Conservation (phyloP, 2,888 invertebrate species). For the Molorchus minor region DNA sequence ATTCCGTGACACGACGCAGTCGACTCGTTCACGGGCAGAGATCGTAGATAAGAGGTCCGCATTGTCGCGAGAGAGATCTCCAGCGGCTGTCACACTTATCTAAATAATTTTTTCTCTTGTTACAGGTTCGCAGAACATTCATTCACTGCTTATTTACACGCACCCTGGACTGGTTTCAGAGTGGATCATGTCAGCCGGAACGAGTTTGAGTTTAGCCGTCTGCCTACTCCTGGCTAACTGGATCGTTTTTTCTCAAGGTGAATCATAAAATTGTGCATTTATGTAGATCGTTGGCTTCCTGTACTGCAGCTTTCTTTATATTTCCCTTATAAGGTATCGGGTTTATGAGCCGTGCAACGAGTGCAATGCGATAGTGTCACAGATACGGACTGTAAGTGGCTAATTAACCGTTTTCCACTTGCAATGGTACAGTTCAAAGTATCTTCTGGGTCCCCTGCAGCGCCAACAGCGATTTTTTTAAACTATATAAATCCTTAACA, state of each 20-base stretch:
- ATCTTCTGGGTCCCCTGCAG: too few species aligned
- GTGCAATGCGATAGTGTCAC: slow-evolving; percentile 30
- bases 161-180: slow-evolving; percentile 40
- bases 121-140: slow-evolving; percentile 32
- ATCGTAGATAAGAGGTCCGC: neutral
- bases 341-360: slow-evolving; percentile 30
- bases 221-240: slow-evolving; percentile 41
- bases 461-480: too few species aligned
- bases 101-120: slow-evolving; percentile 28
- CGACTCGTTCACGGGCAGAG: neutral
- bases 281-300: slow-evolving; percentile 1
- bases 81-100: neutral
- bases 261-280: slow-evolving; percentile 30
- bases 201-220: slow-evolving; percentile 45
- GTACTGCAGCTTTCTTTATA: neutral
- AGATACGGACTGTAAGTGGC: slow-evolving; percentile 22
- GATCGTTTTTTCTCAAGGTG: slow-evolving; percentile 49
- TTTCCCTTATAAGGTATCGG: slow-evolving; percentile 9
- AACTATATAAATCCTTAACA: too few species aligned
- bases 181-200: slow-evolving; percentile 49
- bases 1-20: too few species aligned
- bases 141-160: slow-evolving; percentile 29
- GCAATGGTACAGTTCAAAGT: neutral
- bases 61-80: neutral
- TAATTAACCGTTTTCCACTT: neutral